Conservation (phyloP, 2,888 invertebrate species). For the Dolichopus griseipennis region DNA sequence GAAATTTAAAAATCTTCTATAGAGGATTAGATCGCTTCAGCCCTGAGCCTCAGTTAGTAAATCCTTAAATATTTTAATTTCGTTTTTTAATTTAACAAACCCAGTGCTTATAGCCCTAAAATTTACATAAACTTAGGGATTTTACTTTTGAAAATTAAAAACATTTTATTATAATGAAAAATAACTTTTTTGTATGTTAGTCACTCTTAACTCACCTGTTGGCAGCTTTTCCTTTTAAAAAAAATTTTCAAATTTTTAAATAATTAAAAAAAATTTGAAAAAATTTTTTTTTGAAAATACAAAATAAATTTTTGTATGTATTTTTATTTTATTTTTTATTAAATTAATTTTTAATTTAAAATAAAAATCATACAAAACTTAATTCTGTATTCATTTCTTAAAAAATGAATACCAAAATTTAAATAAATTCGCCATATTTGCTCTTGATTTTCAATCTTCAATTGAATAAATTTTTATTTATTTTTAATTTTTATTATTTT, state of each 20-base stretch:
- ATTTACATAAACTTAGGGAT: too few species aligned
- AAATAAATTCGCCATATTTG: not conserved
- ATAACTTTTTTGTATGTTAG: too few species aligned
- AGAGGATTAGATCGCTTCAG: too few species aligned
- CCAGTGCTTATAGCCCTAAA: too few species aligned
- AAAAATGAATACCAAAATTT: not conserved
- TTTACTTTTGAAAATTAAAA: too few species aligned
- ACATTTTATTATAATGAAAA: too few species aligned
- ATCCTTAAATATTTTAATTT: too few species aligned
- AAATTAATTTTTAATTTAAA: not conserved
- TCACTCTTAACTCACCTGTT: not conserved
- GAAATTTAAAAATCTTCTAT: too few species aligned
- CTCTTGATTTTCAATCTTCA: not conserved
- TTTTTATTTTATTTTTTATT: not conserved
- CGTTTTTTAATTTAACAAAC: too few species aligned
- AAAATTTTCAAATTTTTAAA: not conserved
- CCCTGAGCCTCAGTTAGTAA: too few species aligned
- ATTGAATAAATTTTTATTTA: not conserved
- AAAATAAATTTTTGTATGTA: not conserved
- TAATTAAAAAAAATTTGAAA: not conserved
- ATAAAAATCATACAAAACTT: conserved; percentile 2
- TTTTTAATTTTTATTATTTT: not conserved
- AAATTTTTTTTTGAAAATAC: not conserved
- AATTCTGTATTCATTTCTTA: not conserved
- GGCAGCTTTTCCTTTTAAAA: not conserved